These are phyloP conservation scores for Onchidella celtica DNA, from an alignment of 2,888 invertebrate species.

Conservation along the genomic window DNA sequence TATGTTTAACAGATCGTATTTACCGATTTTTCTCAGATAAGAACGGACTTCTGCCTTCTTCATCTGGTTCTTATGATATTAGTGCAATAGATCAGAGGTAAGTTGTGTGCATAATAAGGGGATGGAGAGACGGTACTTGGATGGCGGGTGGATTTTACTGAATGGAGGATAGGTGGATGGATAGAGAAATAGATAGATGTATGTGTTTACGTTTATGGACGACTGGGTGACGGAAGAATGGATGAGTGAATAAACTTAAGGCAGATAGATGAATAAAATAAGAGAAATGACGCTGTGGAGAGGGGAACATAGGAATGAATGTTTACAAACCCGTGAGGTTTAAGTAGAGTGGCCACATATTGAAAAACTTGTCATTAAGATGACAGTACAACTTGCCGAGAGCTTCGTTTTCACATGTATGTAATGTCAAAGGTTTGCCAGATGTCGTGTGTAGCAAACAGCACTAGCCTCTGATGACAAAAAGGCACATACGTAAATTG, in stretches of 20 bases:
- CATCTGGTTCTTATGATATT: background rate
- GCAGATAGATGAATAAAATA: background rate
- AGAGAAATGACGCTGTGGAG: no score
- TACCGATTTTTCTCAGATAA: conserved; percentile 27
- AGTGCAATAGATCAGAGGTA: conserved; percentile 43
- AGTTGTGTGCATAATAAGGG: no score
- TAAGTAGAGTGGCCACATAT: no score
- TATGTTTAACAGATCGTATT: conserved; percentile 2
- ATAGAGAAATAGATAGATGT: background rate
- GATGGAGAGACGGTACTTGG: background rate
- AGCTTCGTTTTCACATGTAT: no score
- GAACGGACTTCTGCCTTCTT: conserved; percentile 30
- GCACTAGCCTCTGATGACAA: no score
- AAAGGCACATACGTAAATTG: no score
- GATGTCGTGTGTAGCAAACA: no score
- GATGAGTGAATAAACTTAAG: background rate
- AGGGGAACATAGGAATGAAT: no score
- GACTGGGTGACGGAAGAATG: background rate
- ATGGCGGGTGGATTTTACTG: background rate
- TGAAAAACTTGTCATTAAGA: no score
- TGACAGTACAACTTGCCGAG: no score
- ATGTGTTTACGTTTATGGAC: background rate
- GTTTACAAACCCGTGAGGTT: no score
- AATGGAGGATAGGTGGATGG: background rate
- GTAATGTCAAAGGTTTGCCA: no score